Evolutionary conservation across 2,113 vertebrate species (phyloP).

Genomic region (Oreochromis spilurus): DNA sequence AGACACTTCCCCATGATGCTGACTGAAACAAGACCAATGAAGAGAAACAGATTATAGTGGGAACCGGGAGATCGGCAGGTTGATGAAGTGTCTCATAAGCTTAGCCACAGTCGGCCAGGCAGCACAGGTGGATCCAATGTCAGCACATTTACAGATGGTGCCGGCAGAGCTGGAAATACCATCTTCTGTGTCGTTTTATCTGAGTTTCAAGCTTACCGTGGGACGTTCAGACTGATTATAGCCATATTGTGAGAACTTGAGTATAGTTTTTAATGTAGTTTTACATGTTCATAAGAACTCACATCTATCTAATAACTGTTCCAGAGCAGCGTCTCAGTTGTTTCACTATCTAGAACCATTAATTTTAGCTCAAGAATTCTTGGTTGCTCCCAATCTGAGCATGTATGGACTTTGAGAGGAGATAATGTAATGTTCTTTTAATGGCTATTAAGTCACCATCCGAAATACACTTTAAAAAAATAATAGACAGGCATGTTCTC

Average conservation of each 20-base stretch:
- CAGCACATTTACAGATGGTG: conserved; percentile 51
- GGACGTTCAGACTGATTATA: not conserved
- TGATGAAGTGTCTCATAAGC: conserved; percentile 68
- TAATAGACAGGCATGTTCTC: not conserved
- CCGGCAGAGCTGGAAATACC: not conserved
- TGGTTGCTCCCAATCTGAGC: not conserved
- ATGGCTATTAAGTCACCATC: not conserved
- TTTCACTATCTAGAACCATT: not conserved
- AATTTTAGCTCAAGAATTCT: not conserved
- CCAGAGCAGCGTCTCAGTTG: not conserved
- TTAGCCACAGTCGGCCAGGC: conserved; percentile 21
- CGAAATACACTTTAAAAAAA: not conserved
- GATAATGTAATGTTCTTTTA: not conserved
- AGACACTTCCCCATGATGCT: conserved; percentile 14
- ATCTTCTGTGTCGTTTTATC: not conserved
- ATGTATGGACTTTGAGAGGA: not conserved
- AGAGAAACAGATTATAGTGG: conserved; percentile 24
- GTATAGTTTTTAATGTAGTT: not conserved
- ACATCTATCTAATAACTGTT: not conserved
- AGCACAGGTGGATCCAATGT: conserved; percentile 51
- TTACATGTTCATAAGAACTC: not conserved
- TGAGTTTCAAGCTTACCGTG: not conserved
- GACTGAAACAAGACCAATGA: conserved; percentile 4
- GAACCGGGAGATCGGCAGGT: conserved; percentile 26
- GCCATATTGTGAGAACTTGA: not conserved